Conservation (phyloP, 2,113 vertebrate species). For the Lophura nycthemera region DNA sequence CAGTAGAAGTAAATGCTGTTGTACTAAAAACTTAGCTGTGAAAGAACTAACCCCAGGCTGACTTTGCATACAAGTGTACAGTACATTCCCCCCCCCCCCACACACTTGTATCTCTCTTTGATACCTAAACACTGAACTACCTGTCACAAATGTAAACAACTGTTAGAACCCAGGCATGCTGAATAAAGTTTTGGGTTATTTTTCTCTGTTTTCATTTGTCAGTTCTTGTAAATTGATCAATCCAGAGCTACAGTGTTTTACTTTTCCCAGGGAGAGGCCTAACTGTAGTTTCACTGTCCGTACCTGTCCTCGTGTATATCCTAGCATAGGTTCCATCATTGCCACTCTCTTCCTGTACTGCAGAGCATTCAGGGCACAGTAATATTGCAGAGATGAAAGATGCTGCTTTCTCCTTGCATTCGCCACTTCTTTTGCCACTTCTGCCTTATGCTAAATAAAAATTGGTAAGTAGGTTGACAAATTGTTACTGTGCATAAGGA, state of each 20-base stretch:
- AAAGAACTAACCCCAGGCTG: background rate
- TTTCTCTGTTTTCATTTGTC: background rate
- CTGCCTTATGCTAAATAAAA: conserved; percentile 85
- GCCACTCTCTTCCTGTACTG: conserved; percentile 94
- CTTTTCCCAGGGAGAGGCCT: background rate
- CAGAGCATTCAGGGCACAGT: conserved; percentile 94
- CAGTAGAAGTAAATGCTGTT: conserved; percentile 31
- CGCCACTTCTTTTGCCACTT: conserved; percentile 91
- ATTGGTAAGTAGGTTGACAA: background rate
- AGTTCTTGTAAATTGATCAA: background rate
- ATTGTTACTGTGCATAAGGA: background rate
- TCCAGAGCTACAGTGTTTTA: background rate
- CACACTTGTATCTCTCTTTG: background rate
- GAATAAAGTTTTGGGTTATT: background rate
- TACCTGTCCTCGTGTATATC: conserved; percentile 93
- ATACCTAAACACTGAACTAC: background rate
- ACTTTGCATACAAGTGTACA: background rate
- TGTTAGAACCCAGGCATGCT: background rate
- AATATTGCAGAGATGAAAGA: conserved; percentile 94
- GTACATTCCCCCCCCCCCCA: background rate
- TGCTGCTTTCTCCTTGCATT: conserved; percentile 93
- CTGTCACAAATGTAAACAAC: background rate
- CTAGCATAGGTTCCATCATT: conserved; percentile 95
- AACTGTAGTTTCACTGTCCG: background rate
- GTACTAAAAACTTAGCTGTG: background rate